Percentiles rank a stretch among this genome's conserved stretches.
Conservation (phyloP, 2,113 vertebrate species). For the Larimichthys polyactis region DNA sequence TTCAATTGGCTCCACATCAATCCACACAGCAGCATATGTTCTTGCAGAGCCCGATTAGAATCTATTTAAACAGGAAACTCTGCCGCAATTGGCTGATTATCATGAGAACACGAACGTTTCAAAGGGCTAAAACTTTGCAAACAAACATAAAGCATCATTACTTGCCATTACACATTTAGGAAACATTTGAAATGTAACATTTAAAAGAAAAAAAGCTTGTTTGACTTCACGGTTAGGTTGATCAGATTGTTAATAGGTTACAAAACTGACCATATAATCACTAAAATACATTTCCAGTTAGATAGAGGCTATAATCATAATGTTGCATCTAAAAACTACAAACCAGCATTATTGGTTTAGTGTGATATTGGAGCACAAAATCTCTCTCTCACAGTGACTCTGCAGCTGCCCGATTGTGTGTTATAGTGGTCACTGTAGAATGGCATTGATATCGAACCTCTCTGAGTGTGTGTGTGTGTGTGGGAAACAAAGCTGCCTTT, state of each 20-base stretch:
- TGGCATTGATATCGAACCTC: slow-evolving; percentile 56
- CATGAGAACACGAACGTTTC: slow-evolving; percentile 62
- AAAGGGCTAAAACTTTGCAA: slow-evolving; percentile 50
- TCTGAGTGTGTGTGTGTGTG: slow-evolving; percentile 54
- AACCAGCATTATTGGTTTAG: neutral
- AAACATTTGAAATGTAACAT: slow-evolving; percentile 18
- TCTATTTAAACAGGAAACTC: slow-evolving; percentile 62
- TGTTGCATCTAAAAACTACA: neutral
- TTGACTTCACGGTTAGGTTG: neutral
- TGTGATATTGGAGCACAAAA: slow-evolving; percentile 12
- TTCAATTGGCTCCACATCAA: slow-evolving; percentile 65
- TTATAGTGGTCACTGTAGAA: slow-evolving; percentile 36
- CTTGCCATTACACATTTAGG: slow-evolving; percentile 25
- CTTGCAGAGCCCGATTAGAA: slow-evolving; percentile 59
- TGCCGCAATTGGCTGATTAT: slow-evolving; percentile 61
- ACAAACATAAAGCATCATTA: slow-evolving; percentile 57
- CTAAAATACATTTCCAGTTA: neutral
- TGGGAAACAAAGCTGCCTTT: slow-evolving; percentile 78
- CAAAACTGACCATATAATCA: neutral
- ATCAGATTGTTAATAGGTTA: slow-evolving; percentile 12
- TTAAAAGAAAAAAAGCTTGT: neutral
- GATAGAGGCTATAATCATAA: neutral
- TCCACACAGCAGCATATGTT: slow-evolving; percentile 51
- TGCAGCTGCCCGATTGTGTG: slow-evolving; percentile 58
- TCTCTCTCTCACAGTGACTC: slow-evolving; percentile 39